These are phyloP conservation scores for Mimachlamys varia DNA, from an alignment of 2,888 invertebrate species.

Conservation along the genomic window DNA sequence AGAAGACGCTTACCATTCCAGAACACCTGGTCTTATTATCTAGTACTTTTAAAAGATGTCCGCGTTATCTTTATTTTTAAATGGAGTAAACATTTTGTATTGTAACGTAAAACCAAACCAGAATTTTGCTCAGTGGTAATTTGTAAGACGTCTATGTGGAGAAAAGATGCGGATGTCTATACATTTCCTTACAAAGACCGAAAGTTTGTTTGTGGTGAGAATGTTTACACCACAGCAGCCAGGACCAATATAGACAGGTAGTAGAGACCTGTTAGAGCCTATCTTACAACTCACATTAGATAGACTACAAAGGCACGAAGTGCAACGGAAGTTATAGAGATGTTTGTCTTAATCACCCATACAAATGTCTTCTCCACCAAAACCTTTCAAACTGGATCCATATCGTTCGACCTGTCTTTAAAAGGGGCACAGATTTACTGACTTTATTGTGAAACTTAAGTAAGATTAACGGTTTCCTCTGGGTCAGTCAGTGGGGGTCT, in stretches of 20 bases:
- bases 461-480: not conserved
- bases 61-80: no score
- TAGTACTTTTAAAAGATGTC: no score
- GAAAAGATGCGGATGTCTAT: not conserved
- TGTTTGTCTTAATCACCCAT: not conserved
- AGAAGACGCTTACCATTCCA: no score
- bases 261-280: not conserved
- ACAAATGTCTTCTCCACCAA: not conserved
- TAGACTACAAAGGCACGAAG: not conserved
- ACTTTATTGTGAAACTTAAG: not conserved
- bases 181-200: not conserved
- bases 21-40: no score
- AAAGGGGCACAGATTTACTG: not conserved
- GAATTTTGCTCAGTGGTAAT: no score
- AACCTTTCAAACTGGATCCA: not conserved
- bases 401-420: constrained; percentile 25
- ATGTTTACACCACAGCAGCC: not conserved
- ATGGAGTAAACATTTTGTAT: no score
- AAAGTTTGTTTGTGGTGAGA: not conserved
- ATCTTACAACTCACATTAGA: not conserved
- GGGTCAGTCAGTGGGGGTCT: not conserved
- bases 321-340: not conserved
- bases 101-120: no score
- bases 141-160: not conserved
- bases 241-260: not conserved